Percentiles rank a stretch among this genome's conserved stretches.
Conservation (phyloP, 2,113 vertebrate species). For the Tachysurus vachellii region DNA sequence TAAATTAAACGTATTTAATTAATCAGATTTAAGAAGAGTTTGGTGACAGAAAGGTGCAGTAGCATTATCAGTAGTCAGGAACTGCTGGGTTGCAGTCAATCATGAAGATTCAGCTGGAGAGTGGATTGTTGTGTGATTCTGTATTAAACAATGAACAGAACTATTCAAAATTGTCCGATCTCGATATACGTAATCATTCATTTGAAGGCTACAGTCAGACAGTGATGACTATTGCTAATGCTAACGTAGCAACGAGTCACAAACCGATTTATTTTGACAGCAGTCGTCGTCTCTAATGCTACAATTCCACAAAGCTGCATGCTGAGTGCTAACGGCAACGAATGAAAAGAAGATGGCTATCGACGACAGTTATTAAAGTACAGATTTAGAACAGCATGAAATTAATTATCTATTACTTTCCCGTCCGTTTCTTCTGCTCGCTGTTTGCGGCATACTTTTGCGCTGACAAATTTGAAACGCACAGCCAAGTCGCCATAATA, state of each 20-base stretch:
- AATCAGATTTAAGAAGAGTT: neutral
- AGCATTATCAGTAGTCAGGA: neutral
- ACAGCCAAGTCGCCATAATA: neutral
- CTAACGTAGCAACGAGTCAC: neutral
- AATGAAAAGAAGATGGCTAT: neutral
- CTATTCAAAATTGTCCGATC: neutral
- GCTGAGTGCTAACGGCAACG: neutral
- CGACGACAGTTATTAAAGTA: neutral
- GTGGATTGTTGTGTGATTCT: neutral
- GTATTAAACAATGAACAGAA: neutral
- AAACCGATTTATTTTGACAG: neutral
- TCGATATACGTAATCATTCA: neutral
- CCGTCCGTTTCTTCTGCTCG: neutral
- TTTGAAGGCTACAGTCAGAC: too few relatives aligned
- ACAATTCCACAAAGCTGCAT: too few relatives aligned
- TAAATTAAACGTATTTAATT: neutral
- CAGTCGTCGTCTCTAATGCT: neutral
- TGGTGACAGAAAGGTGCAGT: neutral
- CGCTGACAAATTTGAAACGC: neutral
- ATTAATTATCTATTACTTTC: conserved; percentile 8
- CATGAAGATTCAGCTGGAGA: neutral
- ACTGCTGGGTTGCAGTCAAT: neutral
- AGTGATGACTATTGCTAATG: neutral
- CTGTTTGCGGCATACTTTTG: neutral
- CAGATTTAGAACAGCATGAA: conserved; percentile 5